These are phyloP conservation scores for Dissostichus mawsoni DNA, from an alignment of 2,113 vertebrate species.

Conservation along the genomic window DNA sequence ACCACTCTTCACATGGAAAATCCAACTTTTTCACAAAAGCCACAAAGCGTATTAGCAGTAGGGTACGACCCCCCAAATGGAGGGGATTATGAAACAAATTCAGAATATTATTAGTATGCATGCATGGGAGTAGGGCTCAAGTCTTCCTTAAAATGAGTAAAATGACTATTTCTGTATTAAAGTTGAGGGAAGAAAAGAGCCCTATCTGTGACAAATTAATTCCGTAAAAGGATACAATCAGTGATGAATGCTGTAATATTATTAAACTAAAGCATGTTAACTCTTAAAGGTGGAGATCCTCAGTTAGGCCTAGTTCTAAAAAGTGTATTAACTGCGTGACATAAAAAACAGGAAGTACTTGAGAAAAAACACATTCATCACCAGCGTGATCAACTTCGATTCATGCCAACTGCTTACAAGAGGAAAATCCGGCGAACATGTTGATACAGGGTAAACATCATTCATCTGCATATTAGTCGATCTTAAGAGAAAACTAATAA, in stretches of 20 bases:
- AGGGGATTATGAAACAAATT: background rate
- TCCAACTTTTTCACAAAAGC: conserved; percentile 42
- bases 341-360: too few relatives aligned
- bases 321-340: background rate
- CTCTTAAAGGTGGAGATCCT: background rate
- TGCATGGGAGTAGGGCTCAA: background rate
- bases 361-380: background rate
- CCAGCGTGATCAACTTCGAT: conserved; percentile 4
- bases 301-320: background rate
- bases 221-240: background rate
- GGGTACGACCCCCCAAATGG: background rate
- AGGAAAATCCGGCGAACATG: too few relatives aligned
- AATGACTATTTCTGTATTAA: background rate
- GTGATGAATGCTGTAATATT: background rate
- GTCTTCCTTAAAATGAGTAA: background rate
- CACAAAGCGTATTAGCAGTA: conserved; percentile 18
- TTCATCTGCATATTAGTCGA: background rate
- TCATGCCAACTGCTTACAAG: background rate
- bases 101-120: background rate
- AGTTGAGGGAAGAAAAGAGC: too few relatives aligned
- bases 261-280: background rate
- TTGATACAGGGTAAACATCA: background rate
- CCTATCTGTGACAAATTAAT: background rate
- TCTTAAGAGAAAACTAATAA: background rate
- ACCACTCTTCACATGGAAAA: conserved; percentile 39